Percentiles rank a stretch among this genome's conserved stretches.
phyloP scores from a whole-genome alignment of 2,797 vertebrate genomes.

The Vireo griseus region DNA sequence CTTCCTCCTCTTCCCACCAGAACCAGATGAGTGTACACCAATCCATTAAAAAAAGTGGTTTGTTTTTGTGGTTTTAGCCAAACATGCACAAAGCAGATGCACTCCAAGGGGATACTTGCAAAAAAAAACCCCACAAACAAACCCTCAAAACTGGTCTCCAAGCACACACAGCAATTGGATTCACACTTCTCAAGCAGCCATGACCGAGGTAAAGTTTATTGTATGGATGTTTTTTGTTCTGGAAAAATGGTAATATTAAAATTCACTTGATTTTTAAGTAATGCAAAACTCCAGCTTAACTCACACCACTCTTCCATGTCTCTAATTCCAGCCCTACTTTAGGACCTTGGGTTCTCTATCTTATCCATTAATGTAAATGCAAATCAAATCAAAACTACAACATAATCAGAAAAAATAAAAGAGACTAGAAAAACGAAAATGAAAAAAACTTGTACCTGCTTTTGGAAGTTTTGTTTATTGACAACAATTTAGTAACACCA shows the following conservation, averaged over 20 bases:
- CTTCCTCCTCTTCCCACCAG: constrained; percentile 14
- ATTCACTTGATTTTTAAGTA: background rate
- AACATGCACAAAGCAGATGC: constrained; percentile 5
- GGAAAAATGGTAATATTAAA: background rate
- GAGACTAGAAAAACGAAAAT: background rate
- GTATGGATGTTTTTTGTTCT: background rate
- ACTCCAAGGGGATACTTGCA: background rate
- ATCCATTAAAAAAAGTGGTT: background rate
- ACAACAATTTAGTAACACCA: background rate
- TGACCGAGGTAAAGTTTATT: background rate
- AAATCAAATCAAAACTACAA: background rate
- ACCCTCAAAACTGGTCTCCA: background rate
- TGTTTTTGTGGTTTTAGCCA: background rate
- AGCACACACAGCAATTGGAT: background rate
- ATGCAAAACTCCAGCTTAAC: background rate
- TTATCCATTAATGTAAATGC: background rate
- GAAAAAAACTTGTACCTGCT: background rate
- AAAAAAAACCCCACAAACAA: background rate
- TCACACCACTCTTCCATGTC: background rate
- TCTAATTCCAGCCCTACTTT: background rate
- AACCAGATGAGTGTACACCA: background rate
- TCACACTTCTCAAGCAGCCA: background rate
- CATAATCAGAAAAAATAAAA: background rate
- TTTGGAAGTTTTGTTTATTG: background rate
- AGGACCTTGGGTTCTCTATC: background rate